phyloP scores from a whole-genome alignment of 1,140 invertebrate species.

The Sarcophaga bullata region DNA sequence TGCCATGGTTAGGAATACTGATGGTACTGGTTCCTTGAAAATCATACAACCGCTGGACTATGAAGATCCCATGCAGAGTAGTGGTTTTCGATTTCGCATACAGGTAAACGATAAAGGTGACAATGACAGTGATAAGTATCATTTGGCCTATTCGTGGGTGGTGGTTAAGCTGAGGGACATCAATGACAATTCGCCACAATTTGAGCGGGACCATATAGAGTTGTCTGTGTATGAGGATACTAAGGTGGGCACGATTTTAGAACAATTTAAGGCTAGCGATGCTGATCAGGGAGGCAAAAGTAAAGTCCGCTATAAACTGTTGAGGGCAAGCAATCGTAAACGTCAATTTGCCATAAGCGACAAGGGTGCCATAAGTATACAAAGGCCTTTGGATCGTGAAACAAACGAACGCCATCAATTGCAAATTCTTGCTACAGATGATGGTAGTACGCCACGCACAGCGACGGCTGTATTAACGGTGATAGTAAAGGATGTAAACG shows the following conservation, averaged over 20 bases:
- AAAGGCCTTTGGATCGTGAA: conserved; percentile 70
- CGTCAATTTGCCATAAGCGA: conserved; percentile 72
- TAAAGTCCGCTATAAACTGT: conserved; percentile 70
- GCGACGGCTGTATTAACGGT: conserved; percentile 76
- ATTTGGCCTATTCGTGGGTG: conserved; percentile 74
- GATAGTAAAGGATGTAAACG: conserved; percentile 76
- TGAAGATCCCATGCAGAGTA: conserved; percentile 70
- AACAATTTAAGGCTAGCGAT: conserved; percentile 73
- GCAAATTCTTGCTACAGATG: conserved; percentile 73
- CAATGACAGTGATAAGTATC: conserved; percentile 71
- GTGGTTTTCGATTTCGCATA: conserved; percentile 72
- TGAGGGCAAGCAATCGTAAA: conserved; percentile 71
- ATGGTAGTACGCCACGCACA: conserved; percentile 72
- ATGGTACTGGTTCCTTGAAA: conserved; percentile 75
- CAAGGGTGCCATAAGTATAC: conserved; percentile 72
- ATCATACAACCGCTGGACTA: conserved; percentile 73
- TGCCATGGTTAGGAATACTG: conserved; percentile 74
- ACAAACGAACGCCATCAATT: conserved; percentile 70
- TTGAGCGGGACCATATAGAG: conserved; percentile 72
- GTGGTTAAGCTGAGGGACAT: conserved; percentile 72
- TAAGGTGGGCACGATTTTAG: conserved; percentile 71
- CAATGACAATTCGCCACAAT: conserved; percentile 73
- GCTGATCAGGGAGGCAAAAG: conserved; percentile 72
- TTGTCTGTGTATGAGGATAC: conserved; percentile 73
- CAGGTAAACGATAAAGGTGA: conserved; percentile 70